Evolutionary conservation across 2,888 invertebrate species (phyloP), one percentile per base, ranked within the genome.

Genomic region (Lapara coniferarum): DNA sequence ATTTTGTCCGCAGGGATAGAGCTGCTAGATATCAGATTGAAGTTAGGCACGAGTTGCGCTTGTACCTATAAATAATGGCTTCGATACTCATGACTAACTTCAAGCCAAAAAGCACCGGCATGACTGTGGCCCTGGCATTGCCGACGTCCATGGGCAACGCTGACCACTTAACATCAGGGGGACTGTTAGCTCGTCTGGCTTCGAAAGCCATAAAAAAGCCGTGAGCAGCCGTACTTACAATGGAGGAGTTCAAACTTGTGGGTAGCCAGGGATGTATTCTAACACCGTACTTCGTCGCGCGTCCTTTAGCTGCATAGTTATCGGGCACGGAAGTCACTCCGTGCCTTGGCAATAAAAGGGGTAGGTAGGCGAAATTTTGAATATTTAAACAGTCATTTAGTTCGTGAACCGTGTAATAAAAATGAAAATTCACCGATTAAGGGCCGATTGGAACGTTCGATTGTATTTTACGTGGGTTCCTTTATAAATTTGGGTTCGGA

Each of bases 261-360:
- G 25, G 25, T 25, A 7, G 37, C 16, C 19, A 19, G 16, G 0
- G 25, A 13, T 56, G 6, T 13, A 8, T 3, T 19, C 19, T 12
- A 8, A 49, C 49, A 63, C 49, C 49, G 49, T 63, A 16, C 1
- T 12, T 63, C 46, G 59, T 16, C 19, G 59, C 46, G 59, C 59
- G 59, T 63, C 46, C 46, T 63, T 46, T 63, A 16, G 19, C 63
- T 19, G 49, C 63, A 63, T 75, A 63, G 59, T 77, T 49, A 79
- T 80, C 73, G 73, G 71, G 71, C 78, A 78, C 79, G 83, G 83
- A 82, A 82, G 79, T 80, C 72, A 70, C 72, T 73, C 74, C 74
- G 73, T 79, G 76, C 78, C 78, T 84, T 82, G 85, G 84, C 85
- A 85, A 85, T 85, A 87, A 89, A 81, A 90, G 86, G 90, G 91